Evolutionary conservation across 1,140 invertebrate genomes (phyloP).

Genomic region (Phocides pigmalion): DNA sequence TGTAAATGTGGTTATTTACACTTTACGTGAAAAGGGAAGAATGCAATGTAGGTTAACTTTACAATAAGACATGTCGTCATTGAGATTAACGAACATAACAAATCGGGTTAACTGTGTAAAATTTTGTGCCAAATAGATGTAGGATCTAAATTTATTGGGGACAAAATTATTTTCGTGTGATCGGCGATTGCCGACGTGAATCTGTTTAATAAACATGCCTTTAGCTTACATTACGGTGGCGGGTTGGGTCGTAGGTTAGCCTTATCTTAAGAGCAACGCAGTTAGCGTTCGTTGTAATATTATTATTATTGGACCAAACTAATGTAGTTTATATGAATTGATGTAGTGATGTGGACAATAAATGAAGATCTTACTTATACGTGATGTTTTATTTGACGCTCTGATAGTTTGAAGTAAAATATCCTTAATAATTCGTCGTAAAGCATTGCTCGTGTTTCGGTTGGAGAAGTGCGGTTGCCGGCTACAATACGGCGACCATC

Average conservation of each 20-base stretch:
- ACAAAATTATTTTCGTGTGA: constrained; percentile 68
- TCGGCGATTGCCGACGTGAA: constrained; percentile 61
- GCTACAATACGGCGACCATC: too few relatives aligned
- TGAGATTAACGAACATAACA: constrained; percentile 34
- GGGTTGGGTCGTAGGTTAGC: constrained; percentile 54
- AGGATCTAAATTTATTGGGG: constrained; percentile 69
- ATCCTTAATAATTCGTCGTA: neutral
- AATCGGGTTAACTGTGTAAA: constrained; percentile 42
- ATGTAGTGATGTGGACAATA: constrained; percentile 61
- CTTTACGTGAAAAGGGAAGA: constrained; percentile 45
- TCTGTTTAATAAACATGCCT: constrained; percentile 42
- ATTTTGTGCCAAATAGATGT: constrained; percentile 82
- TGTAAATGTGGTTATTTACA: too few relatives aligned
- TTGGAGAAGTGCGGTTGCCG: too few relatives aligned
- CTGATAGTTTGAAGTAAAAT: neutral
- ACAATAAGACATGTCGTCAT: constrained; percentile 31
- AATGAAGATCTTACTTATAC: constrained; percentile 61
- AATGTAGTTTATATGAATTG: constrained; percentile 73
- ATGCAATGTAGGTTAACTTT: constrained; percentile 55
- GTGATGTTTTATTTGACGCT: constrained; percentile 36
- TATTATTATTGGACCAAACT: constrained; percentile 71
- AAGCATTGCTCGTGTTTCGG: too few relatives aligned
- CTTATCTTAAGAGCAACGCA: constrained; percentile 49
- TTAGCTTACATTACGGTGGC: constrained; percentile 59
- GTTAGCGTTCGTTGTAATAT: constrained; percentile 63